phyloP scores from a whole-genome alignment of 2,888 invertebrate genomes.

The Myathropa florea region DNA sequence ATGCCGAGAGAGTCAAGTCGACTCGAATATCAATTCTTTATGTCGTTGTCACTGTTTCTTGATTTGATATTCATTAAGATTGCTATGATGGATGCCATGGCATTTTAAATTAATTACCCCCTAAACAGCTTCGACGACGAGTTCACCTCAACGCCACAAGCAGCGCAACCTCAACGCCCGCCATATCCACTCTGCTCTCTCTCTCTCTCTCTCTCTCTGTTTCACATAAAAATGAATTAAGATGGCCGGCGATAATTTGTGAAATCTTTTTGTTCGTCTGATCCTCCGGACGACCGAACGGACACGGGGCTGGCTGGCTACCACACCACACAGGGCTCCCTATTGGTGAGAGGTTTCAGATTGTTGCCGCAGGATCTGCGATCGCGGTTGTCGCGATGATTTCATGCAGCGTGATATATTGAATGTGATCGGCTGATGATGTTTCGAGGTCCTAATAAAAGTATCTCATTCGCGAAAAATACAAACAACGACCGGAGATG shows the following conservation, averaged over 20 bases:
- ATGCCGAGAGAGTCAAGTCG: neutral
- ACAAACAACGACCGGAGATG: neutral
- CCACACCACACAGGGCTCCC: constrained; percentile 9
- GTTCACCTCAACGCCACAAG: neutral
- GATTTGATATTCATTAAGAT: constrained; percentile 70
- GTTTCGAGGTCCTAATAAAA: constrained; percentile 61
- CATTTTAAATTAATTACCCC: constrained; percentile 56
- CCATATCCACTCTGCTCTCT: neutral
- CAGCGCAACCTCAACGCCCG: neutral
- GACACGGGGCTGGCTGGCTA: neutral
- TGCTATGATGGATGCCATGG: constrained; percentile 62
- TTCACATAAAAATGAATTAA: constrained; percentile 44
- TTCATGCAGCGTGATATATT: constrained; percentile 69
- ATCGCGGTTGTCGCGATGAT: constrained; percentile 38
- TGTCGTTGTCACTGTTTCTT: constrained; percentile 50
- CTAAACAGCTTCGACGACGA: constrained; percentile 25
- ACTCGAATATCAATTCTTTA: neutral
- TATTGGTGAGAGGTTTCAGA: constrained; percentile 12
- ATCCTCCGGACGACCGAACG: neutral
- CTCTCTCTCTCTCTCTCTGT: neutral
- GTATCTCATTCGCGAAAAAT: constrained; percentile 28
- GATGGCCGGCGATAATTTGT: constrained; percentile 57
- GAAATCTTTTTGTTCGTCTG: constrained; percentile 21
- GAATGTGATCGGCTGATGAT: constrained; percentile 62
- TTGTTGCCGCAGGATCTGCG: constrained; percentile 34